phyloP scores from a whole-genome alignment of 2,113 vertebrate species.

The Conger conger region DNA sequence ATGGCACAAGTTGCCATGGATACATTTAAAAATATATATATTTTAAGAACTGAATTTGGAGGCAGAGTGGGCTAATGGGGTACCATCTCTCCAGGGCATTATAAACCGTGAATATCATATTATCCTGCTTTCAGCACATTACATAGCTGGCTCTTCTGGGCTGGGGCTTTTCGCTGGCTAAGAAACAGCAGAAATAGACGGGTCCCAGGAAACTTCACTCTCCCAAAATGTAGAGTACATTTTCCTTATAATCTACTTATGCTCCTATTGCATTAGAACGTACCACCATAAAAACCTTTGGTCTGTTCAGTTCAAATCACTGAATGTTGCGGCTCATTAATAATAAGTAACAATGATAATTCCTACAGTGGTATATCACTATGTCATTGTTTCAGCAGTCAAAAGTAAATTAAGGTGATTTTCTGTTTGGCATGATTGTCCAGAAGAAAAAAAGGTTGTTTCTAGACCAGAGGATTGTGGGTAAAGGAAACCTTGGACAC shows the following conservation, averaged over 20 bases:
- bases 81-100: constrained; percentile 13
- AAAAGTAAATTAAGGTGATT: background rate
- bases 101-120: background rate
- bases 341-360: too few relatives aligned
- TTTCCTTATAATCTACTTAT: background rate
- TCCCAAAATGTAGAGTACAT: background rate
- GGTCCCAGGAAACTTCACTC: background rate
- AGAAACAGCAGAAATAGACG: background rate
- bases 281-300: background rate
- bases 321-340: too few relatives aligned
- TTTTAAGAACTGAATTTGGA: constrained; percentile 1
- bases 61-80: background rate
- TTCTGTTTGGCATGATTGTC: background rate
- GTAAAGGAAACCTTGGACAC: background rate
- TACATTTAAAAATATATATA: background rate
- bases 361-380: too few relatives aligned
- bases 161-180: background rate
- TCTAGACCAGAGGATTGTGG: background rate
- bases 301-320: too few relatives aligned
- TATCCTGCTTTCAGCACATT: background rate
- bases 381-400: too few relatives aligned
- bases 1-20: constrained; percentile 22
- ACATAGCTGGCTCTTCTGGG: background rate
- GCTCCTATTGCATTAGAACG: background rate
- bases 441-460: background rate